phyloP scores from a whole-genome alignment of 2,113 vertebrate genomes.

The Fulmarus glacialis region DNA sequence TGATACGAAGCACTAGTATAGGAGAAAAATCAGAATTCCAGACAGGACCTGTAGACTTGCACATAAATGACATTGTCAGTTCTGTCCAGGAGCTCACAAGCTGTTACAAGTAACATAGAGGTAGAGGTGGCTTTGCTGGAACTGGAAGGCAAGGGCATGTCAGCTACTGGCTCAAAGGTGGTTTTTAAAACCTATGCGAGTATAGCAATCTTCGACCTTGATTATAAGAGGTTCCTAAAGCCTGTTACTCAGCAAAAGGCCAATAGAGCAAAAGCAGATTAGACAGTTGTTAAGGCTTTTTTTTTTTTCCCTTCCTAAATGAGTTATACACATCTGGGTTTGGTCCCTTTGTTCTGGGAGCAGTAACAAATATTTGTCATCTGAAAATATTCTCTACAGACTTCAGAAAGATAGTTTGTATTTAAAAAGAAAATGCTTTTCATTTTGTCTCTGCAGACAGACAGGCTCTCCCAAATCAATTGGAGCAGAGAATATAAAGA shows the following conservation, averaged over 20 bases:
- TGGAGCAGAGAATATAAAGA: neutral
- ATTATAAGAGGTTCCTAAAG: neutral
- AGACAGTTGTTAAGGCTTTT: neutral
- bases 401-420: neutral
- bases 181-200: neutral
- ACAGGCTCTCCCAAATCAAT: neutral
- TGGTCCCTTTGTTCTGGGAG: neutral
- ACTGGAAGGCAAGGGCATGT: neutral
- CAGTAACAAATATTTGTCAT: neutral
- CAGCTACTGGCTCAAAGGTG: neutral
- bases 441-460: neutral
- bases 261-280: neutral
- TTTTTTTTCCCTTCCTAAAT: rapidly evolving
- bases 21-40: neutral
- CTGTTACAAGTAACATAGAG: neutral
- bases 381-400: neutral
- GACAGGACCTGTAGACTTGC: neutral
- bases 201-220: neutral
- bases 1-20: neutral
- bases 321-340: neutral
- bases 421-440: neutral
- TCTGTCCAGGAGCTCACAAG: neutral
- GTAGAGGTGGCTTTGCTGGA: neutral
- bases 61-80: neutral
- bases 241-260: neutral